Evolutionary conservation across 1,140 invertebrate species (phyloP).

Genomic region (Heliconius nattereri): DNA sequence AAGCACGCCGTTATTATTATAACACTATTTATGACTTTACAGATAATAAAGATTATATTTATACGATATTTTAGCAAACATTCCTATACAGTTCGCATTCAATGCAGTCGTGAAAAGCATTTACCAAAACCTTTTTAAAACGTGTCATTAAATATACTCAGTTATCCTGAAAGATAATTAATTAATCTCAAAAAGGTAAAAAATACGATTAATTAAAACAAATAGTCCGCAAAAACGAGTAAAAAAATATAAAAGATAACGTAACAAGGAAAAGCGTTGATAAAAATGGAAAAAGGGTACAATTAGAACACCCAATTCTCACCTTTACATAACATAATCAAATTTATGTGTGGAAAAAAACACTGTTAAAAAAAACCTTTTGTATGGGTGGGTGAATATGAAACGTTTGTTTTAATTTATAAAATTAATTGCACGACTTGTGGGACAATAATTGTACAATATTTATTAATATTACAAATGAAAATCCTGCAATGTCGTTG

Average conservation of each 20-base stretch:
- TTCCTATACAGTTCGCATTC: background rate
- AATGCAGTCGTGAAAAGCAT: too few species aligned
- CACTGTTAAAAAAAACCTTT: background rate
- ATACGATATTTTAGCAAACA: background rate
- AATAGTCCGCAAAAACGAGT: constrained; percentile 3
- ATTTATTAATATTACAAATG: background rate
- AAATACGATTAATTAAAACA: constrained; percentile 6
- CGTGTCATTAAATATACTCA: background rate
- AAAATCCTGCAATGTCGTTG: too few species aligned
- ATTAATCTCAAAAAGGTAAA: background rate
- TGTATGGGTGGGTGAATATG: background rate
- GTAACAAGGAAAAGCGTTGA: constrained; percentile 10
- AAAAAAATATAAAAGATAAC: constrained; percentile 12
- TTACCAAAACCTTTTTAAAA: too few species aligned
- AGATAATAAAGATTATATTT: too few species aligned
- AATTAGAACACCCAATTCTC: constrained; percentile 9
- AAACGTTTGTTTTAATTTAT: constrained; percentile 9
- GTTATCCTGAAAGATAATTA: background rate
- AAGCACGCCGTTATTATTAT: too few species aligned
- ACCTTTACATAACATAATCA: constrained; percentile 19
- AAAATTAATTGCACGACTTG: background rate
- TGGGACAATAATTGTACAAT: background rate
- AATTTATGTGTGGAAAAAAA: constrained; percentile 12
- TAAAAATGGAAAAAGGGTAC: constrained; percentile 11
- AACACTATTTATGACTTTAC: too few species aligned